Conservation (phyloP, 2,797 vertebrate species). For the Chrysocyon brachyurus region DNA sequence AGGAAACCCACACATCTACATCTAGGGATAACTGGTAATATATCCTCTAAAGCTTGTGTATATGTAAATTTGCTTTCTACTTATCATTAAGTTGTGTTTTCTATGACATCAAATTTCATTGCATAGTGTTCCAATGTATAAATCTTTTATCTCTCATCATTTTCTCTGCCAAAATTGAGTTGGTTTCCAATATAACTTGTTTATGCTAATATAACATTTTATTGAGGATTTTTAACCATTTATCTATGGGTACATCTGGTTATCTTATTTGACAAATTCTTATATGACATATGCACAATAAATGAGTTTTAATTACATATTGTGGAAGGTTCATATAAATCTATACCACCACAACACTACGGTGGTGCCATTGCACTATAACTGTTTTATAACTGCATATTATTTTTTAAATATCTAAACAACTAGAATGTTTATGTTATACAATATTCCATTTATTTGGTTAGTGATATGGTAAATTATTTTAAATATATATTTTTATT, state of each 20-base stretch:
- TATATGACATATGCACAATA: neutral
- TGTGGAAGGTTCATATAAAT: neutral
- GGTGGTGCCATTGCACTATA: neutral
- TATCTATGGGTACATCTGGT: neutral
- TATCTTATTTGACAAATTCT: neutral
- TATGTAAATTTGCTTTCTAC: neutral
- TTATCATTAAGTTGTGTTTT: neutral
- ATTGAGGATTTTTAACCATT: neutral
- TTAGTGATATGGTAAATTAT: neutral
- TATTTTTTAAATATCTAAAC: neutral
- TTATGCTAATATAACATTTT: neutral
- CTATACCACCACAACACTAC: neutral
- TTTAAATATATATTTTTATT: neutral
- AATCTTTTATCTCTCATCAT: neutral
- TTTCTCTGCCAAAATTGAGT: neutral
- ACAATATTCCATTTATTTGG: conserved; percentile 5
- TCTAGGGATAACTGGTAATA: neutral
- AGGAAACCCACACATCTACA: neutral
- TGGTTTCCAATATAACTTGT: neutral
- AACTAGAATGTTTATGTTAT: neutral
- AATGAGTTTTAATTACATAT: neutral
- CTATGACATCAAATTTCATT: neutral
- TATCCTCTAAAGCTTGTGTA: neutral
- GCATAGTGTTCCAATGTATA: neutral
- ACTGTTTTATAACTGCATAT: neutral